A percentile compares a stretch with the other conserved stretches of the same genome.
Evolutionary conservation across 2,797 vertebrate genomes (phyloP).

Genomic region (Columba guinea): DNA sequence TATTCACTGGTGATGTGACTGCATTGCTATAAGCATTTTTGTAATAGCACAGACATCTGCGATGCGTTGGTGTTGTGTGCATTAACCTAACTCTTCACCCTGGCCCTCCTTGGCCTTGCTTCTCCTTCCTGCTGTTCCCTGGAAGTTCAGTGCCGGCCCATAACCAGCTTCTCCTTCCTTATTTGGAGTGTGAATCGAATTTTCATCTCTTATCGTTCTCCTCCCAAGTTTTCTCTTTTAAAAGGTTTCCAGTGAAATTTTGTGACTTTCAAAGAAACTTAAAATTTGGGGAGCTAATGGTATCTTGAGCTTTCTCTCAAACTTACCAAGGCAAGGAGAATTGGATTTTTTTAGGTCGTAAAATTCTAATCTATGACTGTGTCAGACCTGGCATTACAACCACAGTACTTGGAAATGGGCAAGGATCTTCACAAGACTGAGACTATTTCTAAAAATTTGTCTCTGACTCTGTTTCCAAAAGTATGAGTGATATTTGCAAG

Average conservation of each 20-base stretch:
- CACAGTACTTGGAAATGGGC: background rate
- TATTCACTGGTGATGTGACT: background rate
- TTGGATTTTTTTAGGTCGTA: background rate
- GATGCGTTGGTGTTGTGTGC: background rate
- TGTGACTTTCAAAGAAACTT: background rate
- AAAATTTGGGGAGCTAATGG: background rate
- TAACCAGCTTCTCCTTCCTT: background rate
- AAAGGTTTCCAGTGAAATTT: background rate
- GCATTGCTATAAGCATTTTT: background rate
- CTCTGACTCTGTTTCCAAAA: background rate
- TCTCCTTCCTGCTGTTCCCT: background rate
- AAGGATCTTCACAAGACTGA: background rate
- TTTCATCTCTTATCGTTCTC: background rate
- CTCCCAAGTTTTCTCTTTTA: background rate
- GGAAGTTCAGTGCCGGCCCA: background rate
- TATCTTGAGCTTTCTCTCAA: background rate
- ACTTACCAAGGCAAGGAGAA: background rate
- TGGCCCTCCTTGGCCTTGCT: rapidly evolving
- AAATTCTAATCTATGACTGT: background rate
- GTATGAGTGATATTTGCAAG: background rate
- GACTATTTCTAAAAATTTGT: background rate
- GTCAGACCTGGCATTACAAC: background rate
- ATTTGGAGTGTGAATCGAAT: background rate
- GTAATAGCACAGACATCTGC: background rate
- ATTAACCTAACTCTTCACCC: background rate